Conservation (phyloP, 2,888 invertebrate species). For the Tiliacea citrago region DNA sequence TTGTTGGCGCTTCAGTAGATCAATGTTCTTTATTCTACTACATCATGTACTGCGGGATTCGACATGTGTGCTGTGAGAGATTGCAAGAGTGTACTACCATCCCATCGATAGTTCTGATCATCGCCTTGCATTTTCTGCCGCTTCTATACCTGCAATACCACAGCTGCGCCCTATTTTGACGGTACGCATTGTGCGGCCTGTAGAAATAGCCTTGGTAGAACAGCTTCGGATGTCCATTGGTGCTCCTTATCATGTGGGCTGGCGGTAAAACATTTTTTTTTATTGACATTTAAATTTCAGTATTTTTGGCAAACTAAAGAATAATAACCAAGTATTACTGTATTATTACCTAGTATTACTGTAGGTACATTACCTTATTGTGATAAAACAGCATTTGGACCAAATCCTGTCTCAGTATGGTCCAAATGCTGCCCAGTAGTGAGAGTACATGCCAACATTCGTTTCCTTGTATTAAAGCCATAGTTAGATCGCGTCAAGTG, state of each 20-base stretch:
- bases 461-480: neutral
- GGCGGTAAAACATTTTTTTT: slow-evolving; percentile 31
- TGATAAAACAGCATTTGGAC: neutral
- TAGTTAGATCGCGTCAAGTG: neutral
- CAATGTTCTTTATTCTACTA: neutral
- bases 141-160: slow-evolving; percentile 77
- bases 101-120: slow-evolving; percentile 62
- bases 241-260: slow-evolving; percentile 60
- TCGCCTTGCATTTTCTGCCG: slow-evolving; percentile 55
- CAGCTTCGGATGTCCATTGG: slow-evolving; percentile 74
- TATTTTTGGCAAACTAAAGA: neutral
- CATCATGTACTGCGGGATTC: neutral
- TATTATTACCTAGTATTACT: no score
- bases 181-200: slow-evolving; percentile 78
- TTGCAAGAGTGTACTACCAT: slow-evolving; percentile 24
- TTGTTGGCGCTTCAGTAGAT: neutral
- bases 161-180: slow-evolving; percentile 71
- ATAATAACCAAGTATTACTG: neutral
- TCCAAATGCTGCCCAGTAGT: neutral
- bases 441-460: neutral
- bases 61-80: slow-evolving; percentile 49
- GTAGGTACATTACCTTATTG: slow-evolving; percentile 16
- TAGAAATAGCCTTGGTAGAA: slow-evolving; percentile 73
- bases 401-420: neutral
- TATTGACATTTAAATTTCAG: neutral